These are phyloP conservation scores for Anthoscopus minutus DNA, from an alignment of 2,113 vertebrate genomes.

Conservation along the genomic window DNA sequence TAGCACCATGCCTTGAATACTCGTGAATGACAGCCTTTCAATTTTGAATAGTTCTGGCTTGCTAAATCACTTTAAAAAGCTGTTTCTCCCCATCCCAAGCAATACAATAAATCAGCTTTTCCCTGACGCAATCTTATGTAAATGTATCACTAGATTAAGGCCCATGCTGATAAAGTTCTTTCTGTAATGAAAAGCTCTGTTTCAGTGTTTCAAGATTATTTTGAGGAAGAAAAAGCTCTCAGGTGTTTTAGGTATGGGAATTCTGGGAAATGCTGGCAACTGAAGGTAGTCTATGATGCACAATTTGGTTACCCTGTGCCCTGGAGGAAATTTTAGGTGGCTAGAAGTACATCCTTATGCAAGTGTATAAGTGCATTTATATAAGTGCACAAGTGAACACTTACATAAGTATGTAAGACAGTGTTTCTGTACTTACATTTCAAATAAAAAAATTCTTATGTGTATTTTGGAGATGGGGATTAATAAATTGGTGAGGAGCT, in stretches of 20 bases:
- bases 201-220: not conserved
- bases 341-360: not conserved
- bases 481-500: not conserved
- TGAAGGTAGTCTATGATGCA: not conserved
- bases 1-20: not conserved
- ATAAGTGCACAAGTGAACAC: not conserved
- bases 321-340: not conserved
- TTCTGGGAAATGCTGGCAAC: not conserved
- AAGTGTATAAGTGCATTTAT: not conserved
- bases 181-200: not conserved
- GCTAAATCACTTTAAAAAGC: not conserved
- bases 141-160: not conserved
- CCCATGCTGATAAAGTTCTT: not conserved
- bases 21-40: not conserved
- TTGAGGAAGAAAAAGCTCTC: not conserved
- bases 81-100: accelerated
- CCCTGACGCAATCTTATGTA: not conserved
- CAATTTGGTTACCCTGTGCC: not conserved
- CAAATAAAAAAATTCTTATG: not conserved
- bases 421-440: not conserved
- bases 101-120: not conserved
- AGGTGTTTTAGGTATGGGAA: not conserved
- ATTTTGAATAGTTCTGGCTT: not conserved
- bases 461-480: not conserved
- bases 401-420: not conserved